Conservation (phyloP, 2,888 invertebrate species). For the Notodonta dromedarius region DNA sequence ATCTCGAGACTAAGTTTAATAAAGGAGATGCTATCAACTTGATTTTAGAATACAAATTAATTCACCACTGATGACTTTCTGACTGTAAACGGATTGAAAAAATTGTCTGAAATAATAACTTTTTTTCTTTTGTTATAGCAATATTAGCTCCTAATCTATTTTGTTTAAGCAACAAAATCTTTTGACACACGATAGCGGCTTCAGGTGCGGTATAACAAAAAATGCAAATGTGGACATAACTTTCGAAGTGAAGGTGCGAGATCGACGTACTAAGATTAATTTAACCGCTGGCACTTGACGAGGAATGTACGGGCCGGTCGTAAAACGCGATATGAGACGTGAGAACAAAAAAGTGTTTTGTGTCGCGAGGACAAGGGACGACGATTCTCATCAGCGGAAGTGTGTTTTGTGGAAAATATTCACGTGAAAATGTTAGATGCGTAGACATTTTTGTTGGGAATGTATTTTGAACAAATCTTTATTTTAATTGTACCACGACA, state of each 20-base stretch:
- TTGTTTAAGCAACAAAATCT: not conserved
- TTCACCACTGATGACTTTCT: too few relatives aligned
- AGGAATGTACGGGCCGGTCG: constrained; percentile 27
- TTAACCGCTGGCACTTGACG: constrained; percentile 30
- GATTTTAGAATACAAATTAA: too few relatives aligned
- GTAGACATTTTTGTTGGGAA: not conserved
- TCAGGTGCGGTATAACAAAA: constrained; percentile 14
- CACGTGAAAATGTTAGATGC: not conserved
- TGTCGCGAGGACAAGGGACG: constrained; percentile 24
- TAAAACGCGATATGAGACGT: constrained; percentile 29
- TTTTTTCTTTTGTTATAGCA: too few relatives aligned
- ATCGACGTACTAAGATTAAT: constrained; percentile 39
- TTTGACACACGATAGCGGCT: not conserved
- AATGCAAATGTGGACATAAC: constrained; percentile 31
- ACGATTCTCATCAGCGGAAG: constrained; percentile 34
- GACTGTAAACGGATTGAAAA: too few relatives aligned
- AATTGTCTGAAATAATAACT: too few relatives aligned
- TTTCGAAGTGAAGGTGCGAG: constrained; percentile 30
- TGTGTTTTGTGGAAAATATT: constrained; percentile 9
- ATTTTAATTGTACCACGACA: too few relatives aligned
- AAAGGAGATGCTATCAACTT: too few relatives aligned
- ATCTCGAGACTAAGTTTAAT: too few relatives aligned
- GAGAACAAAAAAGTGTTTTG: constrained; percentile 35
- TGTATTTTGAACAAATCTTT: not conserved
- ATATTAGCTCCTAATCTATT: too few relatives aligned